Base-by-base conservation (phyloP, 2,113 vertebrate genomes). In the Micromys minutus region DNA sequence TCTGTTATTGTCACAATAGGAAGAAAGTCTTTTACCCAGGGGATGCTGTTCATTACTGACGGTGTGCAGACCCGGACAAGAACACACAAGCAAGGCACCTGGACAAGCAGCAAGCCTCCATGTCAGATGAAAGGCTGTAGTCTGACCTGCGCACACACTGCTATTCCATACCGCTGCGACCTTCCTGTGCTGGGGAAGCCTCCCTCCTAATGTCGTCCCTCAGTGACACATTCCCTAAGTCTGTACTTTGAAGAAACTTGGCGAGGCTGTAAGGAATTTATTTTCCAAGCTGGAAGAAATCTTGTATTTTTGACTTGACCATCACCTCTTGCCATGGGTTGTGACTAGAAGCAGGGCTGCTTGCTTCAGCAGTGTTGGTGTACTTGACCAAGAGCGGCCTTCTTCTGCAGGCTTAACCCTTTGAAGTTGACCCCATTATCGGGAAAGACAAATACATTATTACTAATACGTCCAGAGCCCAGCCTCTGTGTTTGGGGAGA, bases 371-470 rank as follows among this genome's bases (percentile, higher is more conserved):
- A 95, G 61, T 8, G 24, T 83, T 91, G 81, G 76, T 93, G 67
- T 59, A 45, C 85, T 87, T 87, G 55, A 93, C 71, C 75, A 69
- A 77, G 86, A 95, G 69, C 45, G 36, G 39, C 36, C 42, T n/a
- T 89, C 76, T 59, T 95, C 94, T 77, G 55, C 77, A 97, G 94
- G 61, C n/a, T 95, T 96, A 96, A 94, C 92, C 92, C 85, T 97
- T 96, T 96, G 83, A 94, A 89, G 77, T 80, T 94, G 89, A 91
- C 86, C 77, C 91, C 55, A 85, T 91, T 97, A 97, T 75, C 89
- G 63, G 50, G 83, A 97, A 96, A 93, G 45, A 69, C 88, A 96
- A 91, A 81, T 92, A 95, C 84, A 95, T 96, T 94, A 92, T 85
- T 95, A 86, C 52, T 15, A 79, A 89, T 75, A 34, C 83, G 87